Conservation (phyloP, 2,797 vertebrate genomes). For the Spondyliosoma cantharus region DNA sequence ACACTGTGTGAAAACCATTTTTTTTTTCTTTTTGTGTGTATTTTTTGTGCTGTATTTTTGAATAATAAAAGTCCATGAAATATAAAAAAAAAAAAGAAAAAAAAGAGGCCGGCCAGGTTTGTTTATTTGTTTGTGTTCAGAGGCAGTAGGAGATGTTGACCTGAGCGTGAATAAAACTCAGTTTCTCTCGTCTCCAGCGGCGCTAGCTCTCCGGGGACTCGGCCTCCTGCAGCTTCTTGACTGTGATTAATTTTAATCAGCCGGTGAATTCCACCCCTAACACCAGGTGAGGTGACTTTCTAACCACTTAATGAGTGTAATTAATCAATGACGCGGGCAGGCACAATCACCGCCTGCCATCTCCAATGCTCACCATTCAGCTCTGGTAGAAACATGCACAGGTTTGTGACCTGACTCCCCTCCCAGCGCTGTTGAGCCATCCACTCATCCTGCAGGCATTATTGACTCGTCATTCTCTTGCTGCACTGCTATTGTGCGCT, state of each 20-base stretch:
- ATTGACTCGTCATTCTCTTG: not conserved
- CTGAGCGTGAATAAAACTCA: constrained; percentile 35
- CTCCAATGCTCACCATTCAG: not conserved
- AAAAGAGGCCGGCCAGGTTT: not conserved
- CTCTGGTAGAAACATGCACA: constrained; percentile 26
- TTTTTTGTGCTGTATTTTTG: constrained; percentile 87
- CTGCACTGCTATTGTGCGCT: not conserved
- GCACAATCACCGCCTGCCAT: constrained; percentile 15
- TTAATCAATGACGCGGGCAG: constrained; percentile 71
- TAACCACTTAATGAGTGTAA: constrained; percentile 77
- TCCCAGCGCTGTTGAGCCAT: not conserved
- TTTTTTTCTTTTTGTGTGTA: constrained; percentile 73
- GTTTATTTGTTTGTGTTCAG: constrained; percentile 24
- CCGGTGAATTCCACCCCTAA: constrained; percentile 62
- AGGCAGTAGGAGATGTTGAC: constrained; percentile 21
- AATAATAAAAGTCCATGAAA: constrained; percentile 83
- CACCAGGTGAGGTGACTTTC: constrained; percentile 82
- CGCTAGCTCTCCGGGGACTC: constrained; percentile 11
- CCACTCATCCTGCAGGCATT: not conserved
- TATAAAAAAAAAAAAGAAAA: constrained; percentile 16
- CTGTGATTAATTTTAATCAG: constrained; percentile 78
- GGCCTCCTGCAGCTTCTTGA: constrained; percentile 52
- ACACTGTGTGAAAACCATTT: constrained; percentile 73
- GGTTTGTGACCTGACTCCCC: constrained; percentile 27
- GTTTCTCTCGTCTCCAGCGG: constrained; percentile 29